A percentile compares a stretch with the other conserved stretches of the same genome.
Evolutionary conservation across 2,888 invertebrate species (phyloP).

Genomic region (Pteria penguin): DNA sequence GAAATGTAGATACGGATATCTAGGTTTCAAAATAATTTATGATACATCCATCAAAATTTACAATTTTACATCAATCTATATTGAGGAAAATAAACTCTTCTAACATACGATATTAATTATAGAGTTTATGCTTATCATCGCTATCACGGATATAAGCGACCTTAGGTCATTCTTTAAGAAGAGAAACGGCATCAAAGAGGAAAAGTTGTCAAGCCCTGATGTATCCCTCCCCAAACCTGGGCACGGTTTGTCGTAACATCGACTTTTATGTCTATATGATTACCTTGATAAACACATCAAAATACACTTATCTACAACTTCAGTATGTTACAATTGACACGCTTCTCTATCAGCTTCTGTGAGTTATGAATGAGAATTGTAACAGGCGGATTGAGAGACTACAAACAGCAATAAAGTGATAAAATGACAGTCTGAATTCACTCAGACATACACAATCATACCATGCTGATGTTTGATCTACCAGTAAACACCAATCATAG

Average conservation of each 20-base stretch:
- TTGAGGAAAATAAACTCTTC: neutral
- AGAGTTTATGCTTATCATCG: neutral
- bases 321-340: neutral
- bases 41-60: neutral
- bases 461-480: neutral
- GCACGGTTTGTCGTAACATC: neutral
- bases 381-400: neutral
- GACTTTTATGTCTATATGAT: conserved; percentile 4
- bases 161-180: neutral
- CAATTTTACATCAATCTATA: neutral
- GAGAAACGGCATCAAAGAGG: neutral
- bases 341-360: neutral
- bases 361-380: neutral
- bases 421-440: conserved; percentile 1
- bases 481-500: neutral
- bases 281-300: neutral
- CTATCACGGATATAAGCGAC: neutral
- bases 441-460: neutral
- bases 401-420: neutral
- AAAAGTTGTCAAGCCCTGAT: neutral
- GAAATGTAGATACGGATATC: neutral
- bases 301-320: neutral
- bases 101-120: neutral
- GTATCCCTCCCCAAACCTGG: neutral
- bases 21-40: neutral